Evolutionary conservation across 37 sponge, comb jelly and placozoan genomes (phyloP), one percentile per base, ranked within the genome.

Genomic region (Ianthella basta): DNA sequence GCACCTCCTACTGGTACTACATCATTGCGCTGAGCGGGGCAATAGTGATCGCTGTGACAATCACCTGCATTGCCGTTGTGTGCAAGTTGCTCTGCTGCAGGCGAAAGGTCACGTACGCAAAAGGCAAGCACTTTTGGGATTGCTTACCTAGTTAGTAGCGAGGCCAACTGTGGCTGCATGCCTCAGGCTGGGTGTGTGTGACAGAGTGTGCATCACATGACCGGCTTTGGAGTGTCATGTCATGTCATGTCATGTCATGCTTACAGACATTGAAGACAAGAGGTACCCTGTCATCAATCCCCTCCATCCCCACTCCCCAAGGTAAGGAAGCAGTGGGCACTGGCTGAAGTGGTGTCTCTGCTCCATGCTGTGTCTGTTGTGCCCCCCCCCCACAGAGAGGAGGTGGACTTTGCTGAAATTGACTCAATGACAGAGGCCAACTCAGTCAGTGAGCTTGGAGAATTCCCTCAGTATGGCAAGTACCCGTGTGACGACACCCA

Each of bases 1-100:
- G 78, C 54, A 38, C 8, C 3, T n/a, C n/a, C n/a, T 50, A 75
- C 53, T 75, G 25, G 38, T 75, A 75, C 78, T 75, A 75, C 53
- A 24, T 75, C 18, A 36, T 75, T 19, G 78, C 53, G 12, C 53
- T 13, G 53, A 53, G 78, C 8, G 78, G 53, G 25, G 78, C 78
- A 8, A 1, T 75, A 3, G 25, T 75, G 53, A 19, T 75, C 3
- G 78, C 54, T 15, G 4, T 75, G 24, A 2, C 40, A 40, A 44
- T 36, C 33, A 41, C 78, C 2, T 38, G 44, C 54, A 4, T 38
- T 19, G 78, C 37, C 24, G 38, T 75, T 0, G 21, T 40, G 25
- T 75, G 78, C 25, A 75, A 75, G 25, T 40, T 39, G 53, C 37
- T 24, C 1, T 40, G 44, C 40, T 75, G 44, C 54, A 41, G 25